Base-by-base conservation (phyloP, 2,113 vertebrate genomes). In the Notarius quadriscutis region DNA sequence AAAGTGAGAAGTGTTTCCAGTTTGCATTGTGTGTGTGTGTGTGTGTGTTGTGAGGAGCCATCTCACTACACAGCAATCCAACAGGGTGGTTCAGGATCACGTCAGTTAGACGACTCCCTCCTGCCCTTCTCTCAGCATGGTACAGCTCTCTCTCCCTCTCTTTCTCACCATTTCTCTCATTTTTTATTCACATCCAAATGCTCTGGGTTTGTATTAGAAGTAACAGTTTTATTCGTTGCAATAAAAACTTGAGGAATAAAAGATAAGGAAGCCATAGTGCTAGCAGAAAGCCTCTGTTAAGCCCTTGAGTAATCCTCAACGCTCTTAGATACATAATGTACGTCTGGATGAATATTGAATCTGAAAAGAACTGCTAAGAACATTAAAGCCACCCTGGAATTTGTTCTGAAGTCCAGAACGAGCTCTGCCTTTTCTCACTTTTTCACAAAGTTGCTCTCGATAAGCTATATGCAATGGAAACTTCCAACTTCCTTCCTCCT, bases 101-200 rank as follows among this genome's bases (percentile, higher is more conserved):
- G 82, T 88, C 90, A 89, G 84, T 91, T 89, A 75, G 71, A 84
- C 81, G 84, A 90, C 60, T 58, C 58, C 50, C 57, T 62, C 82
- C n/a, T 84, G 48, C n/a, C n/a, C 63, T 71, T 67, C n/a, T 84
- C 65, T 71, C 63, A 27, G 51, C 77, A 79, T 55, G 51, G 12
- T 65, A 71, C 51, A 34, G 62, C 57, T 48, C 34, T 27, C 2
- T 83, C 0, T 4, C 11, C 18, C 25, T 69, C n/a, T 55, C 50
- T 78, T 51, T 51, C 72, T 55, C 11, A 25, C 50, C 6, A 78
- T 27, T 79, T 77, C 9, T 27, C 17, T 58, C 53, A 30, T 27
- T 57, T 57, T 75, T 78, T 55, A 55, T 79, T 27, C 55, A 53
- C n/a, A 17, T 20, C 78, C 17, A 20, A 80, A 20, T 11, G 1